A percentile compares a stretch with the other conserved stretches of the same genome.
Conservation (phyloP, 2,797 vertebrate genomes). For the Allobates femoralis region DNA sequence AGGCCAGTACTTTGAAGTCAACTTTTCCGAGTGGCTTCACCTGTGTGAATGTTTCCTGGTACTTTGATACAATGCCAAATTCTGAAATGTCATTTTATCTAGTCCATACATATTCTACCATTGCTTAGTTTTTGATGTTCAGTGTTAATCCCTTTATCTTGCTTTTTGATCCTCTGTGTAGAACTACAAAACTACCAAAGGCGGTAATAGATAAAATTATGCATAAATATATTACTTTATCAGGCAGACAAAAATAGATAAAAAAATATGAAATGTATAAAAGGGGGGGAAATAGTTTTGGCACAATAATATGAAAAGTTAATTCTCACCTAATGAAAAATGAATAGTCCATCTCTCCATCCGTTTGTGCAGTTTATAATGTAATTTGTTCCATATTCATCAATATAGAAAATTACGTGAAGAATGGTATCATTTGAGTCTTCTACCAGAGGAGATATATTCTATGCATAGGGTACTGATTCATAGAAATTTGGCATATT, state of each 20-base stretch:
- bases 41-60: constrained; percentile 8
- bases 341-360: too few species aligned
- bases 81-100: constrained; percentile 1
- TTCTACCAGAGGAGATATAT: neutral
- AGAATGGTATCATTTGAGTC: neutral
- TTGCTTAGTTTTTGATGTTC: neutral
- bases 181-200: neutral
- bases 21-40: constrained; percentile 31
- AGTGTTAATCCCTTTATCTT: neutral
- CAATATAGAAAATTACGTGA: too few species aligned
- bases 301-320: neutral
- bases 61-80: neutral
- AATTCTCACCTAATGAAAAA: too few species aligned
- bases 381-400: too few species aligned
- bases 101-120: neutral
- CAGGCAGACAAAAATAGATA: neutral
- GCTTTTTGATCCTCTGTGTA: neutral
- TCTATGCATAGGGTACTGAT: neutral
- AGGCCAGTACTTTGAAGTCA: constrained; percentile 22
- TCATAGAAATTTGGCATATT: neutral
- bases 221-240: neutral
- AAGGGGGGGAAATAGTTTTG: neutral
- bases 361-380: too few species aligned
- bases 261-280: neutral
- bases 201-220: neutral